Percentiles rank a stretch among this genome's conserved stretches.
These are phyloP conservation scores for Bedellia somnulentella DNA, from an alignment of 2,888 invertebrate genomes.

Conservation along the genomic window DNA sequence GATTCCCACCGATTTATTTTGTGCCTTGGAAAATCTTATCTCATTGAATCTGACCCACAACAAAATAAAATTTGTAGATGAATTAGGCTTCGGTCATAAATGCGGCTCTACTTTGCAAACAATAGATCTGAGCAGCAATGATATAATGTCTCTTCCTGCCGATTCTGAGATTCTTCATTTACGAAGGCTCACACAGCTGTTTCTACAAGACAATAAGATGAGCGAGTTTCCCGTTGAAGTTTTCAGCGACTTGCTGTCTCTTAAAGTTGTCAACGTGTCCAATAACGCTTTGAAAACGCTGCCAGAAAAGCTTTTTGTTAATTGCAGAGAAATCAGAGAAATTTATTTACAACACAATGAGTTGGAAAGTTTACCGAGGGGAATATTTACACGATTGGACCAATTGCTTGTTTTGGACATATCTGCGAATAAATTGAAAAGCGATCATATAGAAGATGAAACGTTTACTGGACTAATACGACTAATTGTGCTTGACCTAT, in stretches of 20 bases:
- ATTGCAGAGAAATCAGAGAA: conserved; percentile 79
- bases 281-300: conserved; percentile 81
- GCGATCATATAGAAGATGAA: conserved; percentile 82
- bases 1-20: conserved; percentile 78
- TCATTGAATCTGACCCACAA: conserved; percentile 84
- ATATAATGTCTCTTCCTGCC: conserved; percentile 71
- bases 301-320: conserved; percentile 80
- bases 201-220: conserved; percentile 82
- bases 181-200: conserved; percentile 76
- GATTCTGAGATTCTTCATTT: conserved; percentile 77
- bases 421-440: conserved; percentile 82
- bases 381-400: conserved; percentile 81
- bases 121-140: conserved; percentile 81
- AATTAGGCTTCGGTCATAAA: conserved; percentile 68
- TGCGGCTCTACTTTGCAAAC: conserved; percentile 73
- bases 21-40: conserved; percentile 77
- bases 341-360: conserved; percentile 86
- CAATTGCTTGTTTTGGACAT: conserved; percentile 85
- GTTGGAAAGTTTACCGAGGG: conserved; percentile 79
- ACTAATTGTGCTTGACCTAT: conserved; percentile 82
- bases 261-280: conserved; percentile 82
- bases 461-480: conserved; percentile 86
- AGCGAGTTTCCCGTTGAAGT: conserved; percentile 76
- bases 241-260: conserved; percentile 74
- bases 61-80: conserved; percentile 76